phyloP scores from a whole-genome alignment of 2,888 invertebrate species.

The Autographa gamma region DNA sequence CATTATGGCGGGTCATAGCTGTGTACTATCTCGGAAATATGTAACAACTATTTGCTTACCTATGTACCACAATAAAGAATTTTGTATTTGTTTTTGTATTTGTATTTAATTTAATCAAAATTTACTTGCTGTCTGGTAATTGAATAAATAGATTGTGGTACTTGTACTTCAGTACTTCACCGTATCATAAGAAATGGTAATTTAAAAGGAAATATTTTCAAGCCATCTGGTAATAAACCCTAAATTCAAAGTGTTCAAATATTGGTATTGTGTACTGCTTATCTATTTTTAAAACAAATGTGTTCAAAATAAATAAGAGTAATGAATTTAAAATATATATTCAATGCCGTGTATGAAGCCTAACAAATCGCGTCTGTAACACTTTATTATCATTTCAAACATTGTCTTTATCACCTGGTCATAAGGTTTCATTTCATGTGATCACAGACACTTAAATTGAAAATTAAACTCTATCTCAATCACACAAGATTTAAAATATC shows the following conservation, averaged over 20 bases:
- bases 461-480: constrained; percentile 60
- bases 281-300: background rate
- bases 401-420: constrained; percentile 60
- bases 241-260: background rate
- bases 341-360: constrained; percentile 37
- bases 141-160: no score
- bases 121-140: no score
- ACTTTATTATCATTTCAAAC: constrained; percentile 64
- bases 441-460: constrained; percentile 46
- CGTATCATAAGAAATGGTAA: no score
- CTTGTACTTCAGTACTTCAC: no score
- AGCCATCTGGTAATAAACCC: no score
- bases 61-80: no score
- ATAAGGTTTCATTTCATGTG: constrained; percentile 56
- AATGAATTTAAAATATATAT: constrained; percentile 37
- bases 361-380: constrained; percentile 42
- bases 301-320: background rate
- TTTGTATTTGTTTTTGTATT: no score
- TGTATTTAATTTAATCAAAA: no score
- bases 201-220: no score
- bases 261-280: background rate
- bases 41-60: no score
- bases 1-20: no score
- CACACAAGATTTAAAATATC: constrained; percentile 60
- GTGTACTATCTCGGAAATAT: no score